Evolutionary conservation across 1,140 invertebrate species (phyloP).

Genomic region (Pseudomyrmex cubaensis): DNA sequence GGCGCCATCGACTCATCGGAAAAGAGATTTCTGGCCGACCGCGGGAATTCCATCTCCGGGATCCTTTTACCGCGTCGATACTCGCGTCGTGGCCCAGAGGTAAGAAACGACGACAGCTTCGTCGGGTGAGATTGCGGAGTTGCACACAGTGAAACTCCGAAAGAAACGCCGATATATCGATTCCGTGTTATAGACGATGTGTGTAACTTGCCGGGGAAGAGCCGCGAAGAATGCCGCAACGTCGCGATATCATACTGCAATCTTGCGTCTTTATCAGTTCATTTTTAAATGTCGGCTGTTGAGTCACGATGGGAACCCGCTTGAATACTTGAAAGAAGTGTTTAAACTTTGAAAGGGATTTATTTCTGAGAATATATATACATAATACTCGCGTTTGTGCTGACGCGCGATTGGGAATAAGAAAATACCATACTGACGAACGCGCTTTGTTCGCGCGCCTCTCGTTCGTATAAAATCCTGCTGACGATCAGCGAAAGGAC

Average conservation of each 20-base stretch:
- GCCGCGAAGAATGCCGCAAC: slow-evolving; percentile 29
- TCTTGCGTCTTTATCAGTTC: slow-evolving; percentile 1
- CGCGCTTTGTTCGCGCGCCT: background rate
- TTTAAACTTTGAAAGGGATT: background rate
- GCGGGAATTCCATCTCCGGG: slow-evolving; percentile 44
- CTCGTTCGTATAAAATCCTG: slow-evolving; percentile 3
- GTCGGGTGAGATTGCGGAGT: slow-evolving; percentile 5
- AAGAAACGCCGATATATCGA: slow-evolving; percentile 51
- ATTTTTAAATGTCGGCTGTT: slow-evolving; percentile 38
- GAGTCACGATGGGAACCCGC: background rate
- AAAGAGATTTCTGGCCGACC: slow-evolving; percentile 59
- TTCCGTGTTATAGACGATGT: slow-evolving; percentile 9
- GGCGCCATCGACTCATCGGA: slow-evolving; percentile 50
- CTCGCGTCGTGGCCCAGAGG: slow-evolving; percentile 33
- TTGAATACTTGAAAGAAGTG: background rate
- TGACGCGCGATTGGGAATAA: background rate
- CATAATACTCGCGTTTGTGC: background rate
- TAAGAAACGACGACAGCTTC: slow-evolving; percentile 37
- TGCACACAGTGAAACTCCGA: too few relatives aligned
- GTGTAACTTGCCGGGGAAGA: background rate
- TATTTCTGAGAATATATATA: background rate
- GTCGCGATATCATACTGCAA: background rate
- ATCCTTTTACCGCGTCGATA: slow-evolving; percentile 59
- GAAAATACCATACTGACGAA: slow-evolving; percentile 2
- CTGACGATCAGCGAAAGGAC: slow-evolving; percentile 57